phyloP scores from a whole-genome alignment of 2,113 vertebrate genomes.

The Zeus faber region DNA sequence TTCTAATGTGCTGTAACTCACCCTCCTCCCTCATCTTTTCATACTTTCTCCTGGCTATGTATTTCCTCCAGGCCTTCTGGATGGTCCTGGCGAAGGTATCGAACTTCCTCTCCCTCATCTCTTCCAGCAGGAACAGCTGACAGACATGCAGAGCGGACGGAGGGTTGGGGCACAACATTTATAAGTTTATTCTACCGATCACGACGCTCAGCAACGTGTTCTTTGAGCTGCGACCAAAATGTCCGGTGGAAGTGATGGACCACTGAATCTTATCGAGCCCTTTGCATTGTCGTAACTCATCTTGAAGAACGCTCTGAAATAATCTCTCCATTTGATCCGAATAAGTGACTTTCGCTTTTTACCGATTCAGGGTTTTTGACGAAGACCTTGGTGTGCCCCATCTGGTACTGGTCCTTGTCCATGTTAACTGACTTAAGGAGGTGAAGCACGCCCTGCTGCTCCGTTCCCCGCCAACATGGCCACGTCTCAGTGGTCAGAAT shows the following conservation, averaged over 20 bases:
- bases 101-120: slow-evolving; percentile 95
- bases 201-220: too few relatives aligned
- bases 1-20: slow-evolving; percentile 48
- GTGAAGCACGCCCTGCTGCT: slow-evolving; percentile 90
- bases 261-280: too few relatives aligned
- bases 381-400: slow-evolving; percentile 91
- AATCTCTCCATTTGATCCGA: too few relatives aligned
- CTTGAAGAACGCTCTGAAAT: too few relatives aligned
- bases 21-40: slow-evolving; percentile 97
- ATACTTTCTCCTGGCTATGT: slow-evolving; percentile 85
- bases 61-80: slow-evolving; percentile 93
- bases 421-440: slow-evolving; percentile 90
- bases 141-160: not conserved
- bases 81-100: slow-evolving; percentile 90
- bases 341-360: too few relatives aligned
- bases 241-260: too few relatives aligned
- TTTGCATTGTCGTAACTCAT: too few relatives aligned
- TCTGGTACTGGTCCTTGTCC: slow-evolving; percentile 94
- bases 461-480: slow-evolving; percentile 84
- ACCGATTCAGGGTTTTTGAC: slow-evolving; percentile 97
- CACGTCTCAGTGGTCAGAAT: slow-evolving; percentile 91
- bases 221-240: too few relatives aligned
- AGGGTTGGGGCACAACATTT: too few relatives aligned
- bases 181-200: too few relatives aligned
- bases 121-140: slow-evolving; percentile 95